These are phyloP conservation scores for Xyrichtys novacula DNA, from an alignment of 2,797 vertebrate species.

Conservation along the genomic window DNA sequence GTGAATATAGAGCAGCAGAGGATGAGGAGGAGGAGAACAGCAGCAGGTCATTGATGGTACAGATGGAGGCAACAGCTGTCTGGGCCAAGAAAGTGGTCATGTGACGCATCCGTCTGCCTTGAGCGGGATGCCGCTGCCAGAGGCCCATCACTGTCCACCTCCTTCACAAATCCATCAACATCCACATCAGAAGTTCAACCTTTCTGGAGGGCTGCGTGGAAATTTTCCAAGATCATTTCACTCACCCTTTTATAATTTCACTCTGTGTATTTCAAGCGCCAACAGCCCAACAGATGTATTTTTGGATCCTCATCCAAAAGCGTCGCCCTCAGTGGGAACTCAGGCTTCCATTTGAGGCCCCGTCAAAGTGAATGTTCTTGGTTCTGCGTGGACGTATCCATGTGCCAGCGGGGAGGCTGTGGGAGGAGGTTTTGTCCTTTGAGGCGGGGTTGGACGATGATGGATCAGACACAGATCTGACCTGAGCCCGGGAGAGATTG, in stretches of 20 bases:
- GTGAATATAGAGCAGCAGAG: slow-evolving; percentile 2
- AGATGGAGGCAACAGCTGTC: slow-evolving; percentile 75
- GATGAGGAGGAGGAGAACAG: slow-evolving; percentile 33
- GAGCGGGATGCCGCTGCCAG: slow-evolving; percentile 50
- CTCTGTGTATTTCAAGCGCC: slow-evolving; percentile 31
- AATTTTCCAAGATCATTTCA: slow-evolving; percentile 48
- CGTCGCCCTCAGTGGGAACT: slow-evolving; percentile 49
- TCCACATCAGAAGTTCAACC: slow-evolving; percentile 35
- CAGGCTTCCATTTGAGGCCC: slow-evolving; percentile 53
- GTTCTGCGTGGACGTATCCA: slow-evolving; percentile 40
- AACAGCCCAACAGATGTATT: slow-evolving; percentile 55
- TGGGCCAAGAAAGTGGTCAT: slow-evolving; percentile 58
- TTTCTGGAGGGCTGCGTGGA: slow-evolving; percentile 33
- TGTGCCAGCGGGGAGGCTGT: slow-evolving; percentile 39
- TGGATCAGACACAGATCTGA: slow-evolving; percentile 61
- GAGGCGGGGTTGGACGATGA: slow-evolving; percentile 62
- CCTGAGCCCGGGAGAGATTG: slow-evolving; percentile 42
- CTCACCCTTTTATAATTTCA: slow-evolving; percentile 27
- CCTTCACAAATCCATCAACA: slow-evolving; percentile 58
- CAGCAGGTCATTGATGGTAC: slow-evolving; percentile 49
- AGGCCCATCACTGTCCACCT: slow-evolving; percentile 48
- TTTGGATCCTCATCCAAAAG: slow-evolving; percentile 49
- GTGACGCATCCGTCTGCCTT: slow-evolving; percentile 56
- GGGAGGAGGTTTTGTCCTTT: slow-evolving; percentile 58
- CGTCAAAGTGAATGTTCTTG: slow-evolving; percentile 69